Percentiles rank a stretch among this genome's conserved stretches.
Evolutionary conservation across 2,113 vertebrate species (phyloP).

Genomic region (Alligator mississippiensis): DNA sequence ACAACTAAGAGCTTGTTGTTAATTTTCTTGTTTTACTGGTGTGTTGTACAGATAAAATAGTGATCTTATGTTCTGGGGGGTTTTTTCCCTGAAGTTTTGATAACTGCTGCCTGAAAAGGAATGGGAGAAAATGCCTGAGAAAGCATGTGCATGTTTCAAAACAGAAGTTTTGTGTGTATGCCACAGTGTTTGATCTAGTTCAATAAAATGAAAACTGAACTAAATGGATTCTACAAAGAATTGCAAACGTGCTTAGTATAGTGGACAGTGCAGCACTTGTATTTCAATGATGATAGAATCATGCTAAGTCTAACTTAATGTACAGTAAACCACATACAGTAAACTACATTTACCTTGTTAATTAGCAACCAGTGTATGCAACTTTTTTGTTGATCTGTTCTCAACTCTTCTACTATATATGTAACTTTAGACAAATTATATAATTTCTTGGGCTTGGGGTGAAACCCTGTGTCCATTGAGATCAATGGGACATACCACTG

Average conservation of each 20-base stretch:
- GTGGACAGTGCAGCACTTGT: background rate
- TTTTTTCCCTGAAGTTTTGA: background rate
- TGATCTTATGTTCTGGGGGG: too few relatives aligned
- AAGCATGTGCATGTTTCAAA: background rate
- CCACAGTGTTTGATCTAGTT: background rate
- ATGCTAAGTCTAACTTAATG: background rate
- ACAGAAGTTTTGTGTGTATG: background rate
- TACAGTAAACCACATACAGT: background rate
- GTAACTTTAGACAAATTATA: background rate
- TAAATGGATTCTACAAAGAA: background rate
- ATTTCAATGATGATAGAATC: background rate
- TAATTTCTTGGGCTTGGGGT: rapidly evolving
- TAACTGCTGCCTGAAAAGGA: background rate
- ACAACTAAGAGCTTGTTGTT: background rate
- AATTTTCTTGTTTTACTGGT: background rate
- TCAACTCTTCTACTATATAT: background rate
- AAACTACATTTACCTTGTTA: background rate
- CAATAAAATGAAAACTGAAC: background rate
- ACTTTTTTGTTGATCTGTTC: background rate
- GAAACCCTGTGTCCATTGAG: rapidly evolving
- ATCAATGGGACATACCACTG: background rate
- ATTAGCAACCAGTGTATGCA: background rate
- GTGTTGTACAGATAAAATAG: background rate
- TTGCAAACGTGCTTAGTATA: background rate
- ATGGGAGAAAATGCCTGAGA: background rate